These are phyloP conservation scores for Macheiramphus alcinus DNA, from an alignment of 2,113 vertebrate species.

Conservation along the genomic window DNA sequence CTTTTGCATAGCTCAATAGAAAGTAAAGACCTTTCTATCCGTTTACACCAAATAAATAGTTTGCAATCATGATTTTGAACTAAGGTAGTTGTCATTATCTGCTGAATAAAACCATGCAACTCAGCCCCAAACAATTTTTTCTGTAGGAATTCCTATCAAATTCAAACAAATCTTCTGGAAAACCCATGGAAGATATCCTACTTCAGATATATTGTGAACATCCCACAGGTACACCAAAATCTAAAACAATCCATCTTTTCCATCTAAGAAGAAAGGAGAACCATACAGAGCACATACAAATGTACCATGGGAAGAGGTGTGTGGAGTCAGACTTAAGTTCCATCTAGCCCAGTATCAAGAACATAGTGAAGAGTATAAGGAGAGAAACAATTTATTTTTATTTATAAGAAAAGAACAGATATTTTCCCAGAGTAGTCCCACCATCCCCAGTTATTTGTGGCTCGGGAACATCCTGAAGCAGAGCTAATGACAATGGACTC, in stretches of 20 bases:
- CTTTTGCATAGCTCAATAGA: background rate
- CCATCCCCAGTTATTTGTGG: background rate
- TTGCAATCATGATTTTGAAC: background rate
- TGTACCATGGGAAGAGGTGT: background rate
- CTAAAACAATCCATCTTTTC: background rate
- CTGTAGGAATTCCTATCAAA: background rate
- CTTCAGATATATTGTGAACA: background rate
- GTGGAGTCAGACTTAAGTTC: background rate
- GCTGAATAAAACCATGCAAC: background rate
- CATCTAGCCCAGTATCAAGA: background rate
- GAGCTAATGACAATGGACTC: background rate
- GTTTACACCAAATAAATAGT: background rate
- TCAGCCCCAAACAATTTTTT: fast-evolving
- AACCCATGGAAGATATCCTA: background rate
- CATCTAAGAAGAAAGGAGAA: background rate
- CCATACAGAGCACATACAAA: background rate
- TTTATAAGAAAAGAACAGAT: background rate
- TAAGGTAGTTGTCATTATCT: background rate
- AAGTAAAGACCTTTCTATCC: background rate
- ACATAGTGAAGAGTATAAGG: background rate
- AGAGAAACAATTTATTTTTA: background rate
- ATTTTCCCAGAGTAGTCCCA: background rate
- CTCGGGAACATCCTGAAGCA: background rate
- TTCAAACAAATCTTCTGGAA: background rate
- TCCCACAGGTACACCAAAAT: background rate